Conservation (phyloP, 2,888 invertebrate genomes). For the Ariolimax columbianus region DNA sequence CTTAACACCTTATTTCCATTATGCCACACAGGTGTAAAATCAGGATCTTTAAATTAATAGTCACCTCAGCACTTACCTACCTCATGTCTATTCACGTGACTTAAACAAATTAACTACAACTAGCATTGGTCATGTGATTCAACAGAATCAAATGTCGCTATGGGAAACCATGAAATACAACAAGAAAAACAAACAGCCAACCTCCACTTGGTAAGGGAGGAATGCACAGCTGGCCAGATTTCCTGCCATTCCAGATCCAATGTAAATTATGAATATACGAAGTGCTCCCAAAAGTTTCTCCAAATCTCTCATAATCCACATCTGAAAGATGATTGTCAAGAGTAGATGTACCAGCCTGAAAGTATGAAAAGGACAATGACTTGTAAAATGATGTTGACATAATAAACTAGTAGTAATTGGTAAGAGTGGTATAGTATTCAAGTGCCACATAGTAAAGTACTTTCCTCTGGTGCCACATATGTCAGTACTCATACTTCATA, state of each 20-base stretch:
- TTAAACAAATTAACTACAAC: not conserved
- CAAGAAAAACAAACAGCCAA: conserved; percentile 49
- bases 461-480: no score
- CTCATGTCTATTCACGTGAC: no score
- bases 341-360: conserved; percentile 89
- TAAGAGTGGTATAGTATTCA: no score
- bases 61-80: no score
- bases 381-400: no score
- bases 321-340: conserved; percentile 92
- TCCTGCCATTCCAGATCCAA: conserved; percentile 95
- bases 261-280: conserved; percentile 93
- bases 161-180: not conserved
- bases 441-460: no score
- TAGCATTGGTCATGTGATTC: not conserved
- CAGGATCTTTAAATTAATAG: no score
- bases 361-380: conserved; percentile 50
- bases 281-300: conserved; percentile 97
- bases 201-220: conserved; percentile 93
- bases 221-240: conserved; percentile 98
- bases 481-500: no score
- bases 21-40: no score
- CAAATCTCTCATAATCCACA: conserved; percentile 95
- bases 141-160: not conserved
- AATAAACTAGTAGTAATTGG: no score
- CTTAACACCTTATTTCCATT: no score